These are phyloP conservation scores for Chamaea fasciata DNA, from an alignment of 2,113 vertebrate genomes.

Conservation along the genomic window DNA sequence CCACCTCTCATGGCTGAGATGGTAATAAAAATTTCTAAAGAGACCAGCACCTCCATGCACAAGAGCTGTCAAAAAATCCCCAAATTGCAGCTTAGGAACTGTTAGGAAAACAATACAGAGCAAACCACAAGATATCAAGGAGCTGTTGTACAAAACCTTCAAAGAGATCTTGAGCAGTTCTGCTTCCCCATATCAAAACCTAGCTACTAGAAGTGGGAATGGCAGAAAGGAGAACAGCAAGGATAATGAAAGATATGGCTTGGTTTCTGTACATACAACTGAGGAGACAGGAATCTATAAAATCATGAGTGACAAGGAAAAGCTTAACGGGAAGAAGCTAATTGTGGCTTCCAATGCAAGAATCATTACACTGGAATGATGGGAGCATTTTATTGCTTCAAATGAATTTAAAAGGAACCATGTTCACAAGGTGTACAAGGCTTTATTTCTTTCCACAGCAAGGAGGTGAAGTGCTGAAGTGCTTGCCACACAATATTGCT, in stretches of 20 bases:
- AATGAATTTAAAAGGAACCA: not conserved
- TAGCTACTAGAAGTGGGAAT: not conserved
- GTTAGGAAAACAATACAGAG: not conserved
- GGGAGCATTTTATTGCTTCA: not conserved
- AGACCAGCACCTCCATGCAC: not conserved
- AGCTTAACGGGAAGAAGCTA: not conserved
- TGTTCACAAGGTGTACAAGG: not conserved
- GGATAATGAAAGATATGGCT: not conserved
- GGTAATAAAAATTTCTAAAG: not conserved
- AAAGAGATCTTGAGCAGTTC: not conserved
- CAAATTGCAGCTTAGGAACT: not conserved
- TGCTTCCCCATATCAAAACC: not conserved
- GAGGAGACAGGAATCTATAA: not conserved
- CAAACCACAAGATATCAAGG: not conserved
- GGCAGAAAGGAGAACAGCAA: not conserved
- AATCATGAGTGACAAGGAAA: not conserved
- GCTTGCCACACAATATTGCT: not conserved
- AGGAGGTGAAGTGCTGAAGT: not conserved
- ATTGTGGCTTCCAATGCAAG: not conserved
- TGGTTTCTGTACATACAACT: not conserved
- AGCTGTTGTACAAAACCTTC: not conserved
- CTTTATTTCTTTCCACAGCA: not conserved
- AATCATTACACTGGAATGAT: not conserved
- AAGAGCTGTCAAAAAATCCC: not conserved
- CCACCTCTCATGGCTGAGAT: not conserved